Percentiles rank a stretch among this genome's conserved stretches.
These are phyloP conservation scores for Cetonia aurata DNA, from an alignment of 2,888 invertebrate genomes.

Conservation along the genomic window DNA sequence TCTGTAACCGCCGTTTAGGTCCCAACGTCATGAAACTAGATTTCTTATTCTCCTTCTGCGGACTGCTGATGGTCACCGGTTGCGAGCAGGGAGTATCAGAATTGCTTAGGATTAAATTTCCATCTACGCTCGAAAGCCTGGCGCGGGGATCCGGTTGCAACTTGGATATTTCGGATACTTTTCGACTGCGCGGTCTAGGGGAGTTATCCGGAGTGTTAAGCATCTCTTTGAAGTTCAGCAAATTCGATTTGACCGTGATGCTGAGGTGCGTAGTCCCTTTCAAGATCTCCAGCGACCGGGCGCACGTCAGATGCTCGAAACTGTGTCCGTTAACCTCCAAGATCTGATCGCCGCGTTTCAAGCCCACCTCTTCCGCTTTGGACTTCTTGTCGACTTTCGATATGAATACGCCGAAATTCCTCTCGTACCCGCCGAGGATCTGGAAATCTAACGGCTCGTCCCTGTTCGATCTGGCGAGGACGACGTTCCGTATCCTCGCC, in stretches of 20 bases:
- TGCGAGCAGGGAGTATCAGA: constrained; percentile 67
- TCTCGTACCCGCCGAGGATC: constrained; percentile 93
- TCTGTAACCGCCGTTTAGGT: constrained; percentile 85
- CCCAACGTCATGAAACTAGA: constrained; percentile 90
- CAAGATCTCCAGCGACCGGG: constrained; percentile 92
- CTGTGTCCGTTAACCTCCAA: constrained; percentile 98
- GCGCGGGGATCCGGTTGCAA: constrained; percentile 79
- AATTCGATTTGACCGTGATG: constrained; percentile 96
- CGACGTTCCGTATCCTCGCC: constrained; percentile 91
- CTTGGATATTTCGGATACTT: constrained; percentile 75
- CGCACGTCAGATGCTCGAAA: constrained; percentile 93
- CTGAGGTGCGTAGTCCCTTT: constrained; percentile 95
- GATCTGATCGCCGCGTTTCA: constrained; percentile 98
- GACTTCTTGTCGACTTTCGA: constrained; percentile 88
- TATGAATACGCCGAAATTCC: constrained; percentile 94
- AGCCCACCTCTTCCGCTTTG: constrained; percentile 94
- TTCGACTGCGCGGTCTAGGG: constrained; percentile 76
- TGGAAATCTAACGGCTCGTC: constrained; percentile 95
- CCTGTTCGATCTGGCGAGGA: constrained; percentile 90
- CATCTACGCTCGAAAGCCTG: constrained; percentile 84
- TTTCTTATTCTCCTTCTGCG: constrained; percentile 73
- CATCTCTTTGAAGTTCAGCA: constrained; percentile 87
- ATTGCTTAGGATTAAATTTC: constrained; percentile 60
- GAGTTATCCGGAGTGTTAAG: constrained; percentile 83
- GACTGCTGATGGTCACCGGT: constrained; percentile 73